Conservation (phyloP, 2,888 invertebrate genomes). For the Hydrotaea cyrtoneurina region DNA sequence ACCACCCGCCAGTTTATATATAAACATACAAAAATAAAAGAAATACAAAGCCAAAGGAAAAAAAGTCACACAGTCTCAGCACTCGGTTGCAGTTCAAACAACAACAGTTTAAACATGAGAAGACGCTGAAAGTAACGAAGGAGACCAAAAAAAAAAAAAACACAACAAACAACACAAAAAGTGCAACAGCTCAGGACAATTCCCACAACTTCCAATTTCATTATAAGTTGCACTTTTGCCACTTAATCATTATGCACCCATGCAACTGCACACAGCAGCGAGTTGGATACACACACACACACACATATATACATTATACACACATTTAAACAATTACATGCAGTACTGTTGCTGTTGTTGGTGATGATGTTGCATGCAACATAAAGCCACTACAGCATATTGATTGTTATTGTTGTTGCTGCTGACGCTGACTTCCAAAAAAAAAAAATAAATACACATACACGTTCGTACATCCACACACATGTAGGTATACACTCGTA, state of each 20-base stretch:
- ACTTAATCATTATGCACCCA: constrained; percentile 68
- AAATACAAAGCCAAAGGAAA: neutral
- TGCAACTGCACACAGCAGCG: constrained; percentile 43
- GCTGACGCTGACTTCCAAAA: too few species aligned
- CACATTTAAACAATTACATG: constrained; percentile 21
- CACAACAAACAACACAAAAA: constrained; percentile 21
- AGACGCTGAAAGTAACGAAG: constrained; percentile 1
- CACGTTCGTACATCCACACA: too few species aligned
- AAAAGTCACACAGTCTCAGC: constrained; percentile 34
- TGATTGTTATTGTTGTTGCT: neutral
- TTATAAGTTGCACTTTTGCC: constrained; percentile 67
- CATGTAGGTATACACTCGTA: too few species aligned
- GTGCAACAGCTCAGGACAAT: constrained; percentile 57
- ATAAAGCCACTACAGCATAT: constrained; percentile 25
- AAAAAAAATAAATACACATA: too few species aligned
- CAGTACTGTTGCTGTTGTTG: constrained; percentile 51
- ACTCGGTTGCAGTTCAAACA: constrained; percentile 11
- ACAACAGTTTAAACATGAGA: constrained; percentile 1
- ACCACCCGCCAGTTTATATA: constrained; percentile 65
- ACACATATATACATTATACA: constrained; percentile 53
- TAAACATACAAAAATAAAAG: constrained; percentile 38
- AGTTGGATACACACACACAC: constrained; percentile 6
- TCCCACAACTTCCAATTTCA: constrained; percentile 68
- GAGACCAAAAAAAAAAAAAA: constrained; percentile 10
- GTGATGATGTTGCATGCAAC: constrained; percentile 57